phyloP scores from a whole-genome alignment of 2,797 vertebrate genomes.

The Typhlichthys subterraneus region DNA sequence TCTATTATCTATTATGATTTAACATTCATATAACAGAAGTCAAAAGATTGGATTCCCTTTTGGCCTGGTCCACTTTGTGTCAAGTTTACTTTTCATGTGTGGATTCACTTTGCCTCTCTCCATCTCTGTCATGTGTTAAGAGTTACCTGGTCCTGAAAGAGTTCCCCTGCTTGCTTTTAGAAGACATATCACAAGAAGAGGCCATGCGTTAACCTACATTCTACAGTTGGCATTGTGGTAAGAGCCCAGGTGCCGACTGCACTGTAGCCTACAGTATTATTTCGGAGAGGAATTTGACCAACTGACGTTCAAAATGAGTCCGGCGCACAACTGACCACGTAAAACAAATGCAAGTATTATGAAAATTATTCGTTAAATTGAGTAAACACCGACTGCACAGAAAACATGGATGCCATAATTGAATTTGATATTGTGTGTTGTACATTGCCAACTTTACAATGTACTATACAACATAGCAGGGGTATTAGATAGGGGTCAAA shows the following conservation, averaged over 20 bases:
- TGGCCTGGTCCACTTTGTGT: constrained; percentile 16
- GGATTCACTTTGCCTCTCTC: constrained; percentile 1
- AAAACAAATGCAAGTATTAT: too few species aligned
- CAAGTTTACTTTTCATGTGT: too few species aligned
- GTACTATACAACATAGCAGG: constrained; percentile 14
- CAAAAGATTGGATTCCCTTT: constrained; percentile 24
- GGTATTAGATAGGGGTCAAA: neutral
- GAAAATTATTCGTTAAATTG: too few species aligned
- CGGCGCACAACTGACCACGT: too few species aligned
- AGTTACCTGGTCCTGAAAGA: constrained; percentile 23
- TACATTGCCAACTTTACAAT: constrained; percentile 15
- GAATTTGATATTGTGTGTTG: constrained; percentile 12
- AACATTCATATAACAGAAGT: neutral
- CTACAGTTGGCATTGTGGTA: constrained; percentile 1
- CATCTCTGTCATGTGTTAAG: constrained; percentile 22
- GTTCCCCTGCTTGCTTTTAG: constrained; percentile 22
- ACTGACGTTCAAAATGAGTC: too few species aligned
- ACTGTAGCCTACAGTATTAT: constrained; percentile 1
- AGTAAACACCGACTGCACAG: constrained; percentile 41
- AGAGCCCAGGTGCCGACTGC: constrained; percentile 16
- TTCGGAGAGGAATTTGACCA: too few species aligned
- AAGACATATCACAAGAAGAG: constrained; percentile 28
- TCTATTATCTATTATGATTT: too few species aligned
- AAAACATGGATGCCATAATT: constrained; percentile 9
- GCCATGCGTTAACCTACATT: constrained; percentile 5